Conservation (phyloP, 2,888 invertebrate genomes). For the Autographa pulchrina region DNA sequence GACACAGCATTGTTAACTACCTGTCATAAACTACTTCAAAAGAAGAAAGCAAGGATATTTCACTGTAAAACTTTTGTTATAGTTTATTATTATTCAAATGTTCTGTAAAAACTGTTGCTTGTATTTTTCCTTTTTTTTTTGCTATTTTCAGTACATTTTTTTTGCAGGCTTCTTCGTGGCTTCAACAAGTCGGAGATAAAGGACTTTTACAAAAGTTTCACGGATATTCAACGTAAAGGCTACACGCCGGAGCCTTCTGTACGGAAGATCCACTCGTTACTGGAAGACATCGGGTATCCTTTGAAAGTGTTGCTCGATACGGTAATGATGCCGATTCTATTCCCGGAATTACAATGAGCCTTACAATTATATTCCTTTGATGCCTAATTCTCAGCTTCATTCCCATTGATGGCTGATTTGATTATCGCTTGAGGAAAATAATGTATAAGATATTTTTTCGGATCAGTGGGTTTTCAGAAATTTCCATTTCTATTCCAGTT, state of each 20-base stretch:
- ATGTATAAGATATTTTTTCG: neutral
- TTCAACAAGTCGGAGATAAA: constrained; percentile 68
- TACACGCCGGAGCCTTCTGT: constrained; percentile 65
- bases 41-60: neutral
- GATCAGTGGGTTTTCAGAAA: neutral
- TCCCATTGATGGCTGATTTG: neutral
- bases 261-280: constrained; percentile 74
- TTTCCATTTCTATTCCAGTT: neutral
- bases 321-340: constrained; percentile 56
- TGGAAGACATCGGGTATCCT: constrained; percentile 74
- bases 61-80: neutral
- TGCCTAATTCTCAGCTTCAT: neutral
- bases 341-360: constrained; percentile 5
- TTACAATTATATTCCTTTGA: neutral
- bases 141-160: too few species aligned
- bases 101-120: neutral
- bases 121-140: neutral
- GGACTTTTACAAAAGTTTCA: constrained; percentile 75
- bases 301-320: constrained; percentile 63
- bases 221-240: constrained; percentile 55
- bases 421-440: constrained; percentile 2
- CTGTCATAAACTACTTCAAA: neutral
- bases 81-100: neutral
- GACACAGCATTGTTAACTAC: neutral
- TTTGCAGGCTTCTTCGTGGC: constrained; percentile 73